Evolutionary conservation across 2,888 invertebrate species (phyloP).

Genomic region (Carterocephalus palaemon): DNA sequence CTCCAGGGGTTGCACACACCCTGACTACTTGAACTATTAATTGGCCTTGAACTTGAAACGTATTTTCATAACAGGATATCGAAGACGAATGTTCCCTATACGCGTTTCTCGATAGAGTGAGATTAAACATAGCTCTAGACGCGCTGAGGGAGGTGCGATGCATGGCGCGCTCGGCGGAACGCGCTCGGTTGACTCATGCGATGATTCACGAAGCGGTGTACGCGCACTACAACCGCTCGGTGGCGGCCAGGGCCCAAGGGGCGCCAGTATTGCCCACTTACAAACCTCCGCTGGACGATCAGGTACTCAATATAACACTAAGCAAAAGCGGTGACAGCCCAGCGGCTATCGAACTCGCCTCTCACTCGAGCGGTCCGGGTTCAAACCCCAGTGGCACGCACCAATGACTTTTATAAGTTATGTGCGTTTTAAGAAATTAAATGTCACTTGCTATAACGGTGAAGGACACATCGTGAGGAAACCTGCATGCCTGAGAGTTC

Average conservation of each 20-base stretch:
- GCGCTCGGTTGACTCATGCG: slow-evolving; percentile 40
- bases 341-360: no score
- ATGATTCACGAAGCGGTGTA: slow-evolving; percentile 52
- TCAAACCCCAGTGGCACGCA: no score
- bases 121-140: slow-evolving; percentile 58
- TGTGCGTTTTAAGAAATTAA: no score
- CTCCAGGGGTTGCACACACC: no score
- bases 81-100: slow-evolving; percentile 52
- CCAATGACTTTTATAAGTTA: no score
- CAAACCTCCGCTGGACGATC: slow-evolving; percentile 49
- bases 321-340: no score
- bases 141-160: slow-evolving; percentile 57
- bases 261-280: slow-evolving; percentile 50
- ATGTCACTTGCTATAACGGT: no score
- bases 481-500: no score
- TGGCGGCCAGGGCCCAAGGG: slow-evolving; percentile 29
- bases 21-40: no score
- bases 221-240: slow-evolving; percentile 50
- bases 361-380: no score
- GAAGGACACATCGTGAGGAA: no score
- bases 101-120: slow-evolving; percentile 55
- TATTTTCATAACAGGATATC: slow-evolving; percentile 28
- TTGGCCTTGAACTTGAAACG: no score
- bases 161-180: slow-evolving; percentile 51
- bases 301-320: slow-evolving; percentile 35